Conservation (phyloP, 2,113 vertebrate genomes). For the Cardinalis cardinalis region DNA sequence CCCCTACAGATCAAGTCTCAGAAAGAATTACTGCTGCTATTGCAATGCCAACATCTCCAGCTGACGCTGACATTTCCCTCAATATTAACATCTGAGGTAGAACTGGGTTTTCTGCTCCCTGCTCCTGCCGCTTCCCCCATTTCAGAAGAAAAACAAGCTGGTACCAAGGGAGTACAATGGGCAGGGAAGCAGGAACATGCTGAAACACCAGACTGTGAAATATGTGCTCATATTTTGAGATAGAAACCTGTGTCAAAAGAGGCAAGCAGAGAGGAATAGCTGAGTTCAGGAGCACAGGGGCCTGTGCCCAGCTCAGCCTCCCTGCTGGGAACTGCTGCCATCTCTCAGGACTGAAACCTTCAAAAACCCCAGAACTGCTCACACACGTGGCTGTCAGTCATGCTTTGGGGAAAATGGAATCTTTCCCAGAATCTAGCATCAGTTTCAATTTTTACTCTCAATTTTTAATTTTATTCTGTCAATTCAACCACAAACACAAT, state of each 20-base stretch:
- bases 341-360: not conserved
- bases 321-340: not conserved
- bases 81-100: not conserved
- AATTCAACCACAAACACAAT: not conserved
- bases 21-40: not conserved
- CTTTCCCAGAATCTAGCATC: not conserved
- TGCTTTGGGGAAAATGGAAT: not conserved
- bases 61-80: too few species aligned
- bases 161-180: not conserved
- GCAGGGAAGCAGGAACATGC: not conserved
- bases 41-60: not conserved
- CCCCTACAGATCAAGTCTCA: not conserved
- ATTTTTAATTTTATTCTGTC: not conserved
- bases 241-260: not conserved
- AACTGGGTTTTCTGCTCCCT: not conserved
- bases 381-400: not conserved
- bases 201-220: not conserved
- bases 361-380: not conserved
- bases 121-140: accelerated
- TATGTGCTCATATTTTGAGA: not conserved
- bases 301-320: not conserved
- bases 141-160: not conserved
- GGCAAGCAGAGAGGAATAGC: not conserved
- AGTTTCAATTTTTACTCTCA: not conserved
- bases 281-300: not conserved